Percentiles rank a stretch among this genome's conserved stretches.
Evolutionary conservation across 2,797 vertebrate species (phyloP).

Genomic region (Pangasius sanitwongsei): DNA sequence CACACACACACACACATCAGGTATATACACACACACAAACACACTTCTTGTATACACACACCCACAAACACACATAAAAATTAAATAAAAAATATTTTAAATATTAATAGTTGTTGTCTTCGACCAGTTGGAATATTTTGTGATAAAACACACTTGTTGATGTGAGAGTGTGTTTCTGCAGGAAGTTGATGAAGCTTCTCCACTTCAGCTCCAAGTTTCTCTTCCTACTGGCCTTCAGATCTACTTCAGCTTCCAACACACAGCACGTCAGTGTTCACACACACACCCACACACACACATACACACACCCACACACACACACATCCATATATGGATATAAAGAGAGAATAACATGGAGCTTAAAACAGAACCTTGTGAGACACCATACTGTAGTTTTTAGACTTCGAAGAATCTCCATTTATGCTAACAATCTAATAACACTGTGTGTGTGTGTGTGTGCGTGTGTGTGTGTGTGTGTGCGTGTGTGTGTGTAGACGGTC

Average conservation of each 20-base stretch:
- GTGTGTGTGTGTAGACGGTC: background rate
- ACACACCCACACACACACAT: conserved; percentile 29
- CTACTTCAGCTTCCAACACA: conserved; percentile 48
- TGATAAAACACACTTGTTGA: background rate
- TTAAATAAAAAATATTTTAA: too few species aligned
- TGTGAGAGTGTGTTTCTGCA: background rate
- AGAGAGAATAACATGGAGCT: too few species aligned
- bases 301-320: conserved; percentile 4
- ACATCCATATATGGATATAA: background rate
- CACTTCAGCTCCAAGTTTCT: conserved; percentile 32
- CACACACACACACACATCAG: background rate
- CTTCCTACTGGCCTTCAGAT: conserved; percentile 35
- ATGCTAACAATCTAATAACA: background rate
- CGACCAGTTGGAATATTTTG: too few species aligned
- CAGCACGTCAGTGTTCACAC: conserved; percentile 15
- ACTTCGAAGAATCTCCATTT: background rate
- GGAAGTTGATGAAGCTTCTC: background rate
- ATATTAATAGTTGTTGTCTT: too few species aligned
- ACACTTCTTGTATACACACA: background rate
- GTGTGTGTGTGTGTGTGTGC: conserved; percentile 31
- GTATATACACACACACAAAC: conserved; percentile 65
- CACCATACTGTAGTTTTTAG: background rate
- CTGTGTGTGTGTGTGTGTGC: background rate
- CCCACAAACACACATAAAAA: conserved; percentile 41
- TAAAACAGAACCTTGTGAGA: background rate